Evolutionary conservation across 2,113 vertebrate genomes (phyloP).

Genomic region (Emberiza fucata): DNA sequence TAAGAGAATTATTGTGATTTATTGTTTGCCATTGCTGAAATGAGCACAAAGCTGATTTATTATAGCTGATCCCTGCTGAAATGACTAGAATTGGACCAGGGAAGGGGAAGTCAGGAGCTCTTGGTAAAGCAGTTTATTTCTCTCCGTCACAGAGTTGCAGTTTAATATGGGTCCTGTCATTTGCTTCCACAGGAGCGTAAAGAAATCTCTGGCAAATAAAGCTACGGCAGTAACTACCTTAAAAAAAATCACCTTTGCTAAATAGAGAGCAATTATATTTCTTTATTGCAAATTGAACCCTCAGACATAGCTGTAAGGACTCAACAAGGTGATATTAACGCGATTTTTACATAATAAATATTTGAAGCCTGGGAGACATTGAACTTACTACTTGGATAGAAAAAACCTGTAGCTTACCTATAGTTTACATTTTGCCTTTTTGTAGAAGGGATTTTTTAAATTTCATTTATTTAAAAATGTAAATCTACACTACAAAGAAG

Average conservation of each 20-base stretch:
- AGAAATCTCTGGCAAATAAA: background rate
- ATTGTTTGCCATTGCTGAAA: constrained; percentile 66
- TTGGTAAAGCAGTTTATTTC: background rate
- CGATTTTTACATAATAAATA: background rate
- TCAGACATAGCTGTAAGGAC: background rate
- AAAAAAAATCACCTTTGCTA: background rate
- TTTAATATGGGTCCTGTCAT: constrained; percentile 40
- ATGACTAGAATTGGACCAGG: constrained; percentile 46
- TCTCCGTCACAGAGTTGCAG: background rate
- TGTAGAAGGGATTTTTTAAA: background rate
- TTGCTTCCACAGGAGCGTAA: background rate
- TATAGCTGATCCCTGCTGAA: constrained; percentile 46
- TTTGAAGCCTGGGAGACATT: background rate
- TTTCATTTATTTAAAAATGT: background rate
- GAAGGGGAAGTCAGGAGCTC: constrained; percentile 40
- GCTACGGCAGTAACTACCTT: background rate
- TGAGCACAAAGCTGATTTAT: constrained; percentile 64
- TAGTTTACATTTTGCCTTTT: background rate
- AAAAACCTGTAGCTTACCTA: background rate
- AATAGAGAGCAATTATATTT: constrained; percentile 5
- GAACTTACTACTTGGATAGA: background rate
- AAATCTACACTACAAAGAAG: background rate
- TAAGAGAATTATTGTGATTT: constrained; percentile 70
- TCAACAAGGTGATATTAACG: background rate
- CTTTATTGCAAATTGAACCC: background rate